Evolutionary conservation across 30 jellyfish, hydroid and myxozoan genomes (phyloP), one percentile per base, ranked within the genome.

Genomic region (Nemopilema nomurai): DNA sequence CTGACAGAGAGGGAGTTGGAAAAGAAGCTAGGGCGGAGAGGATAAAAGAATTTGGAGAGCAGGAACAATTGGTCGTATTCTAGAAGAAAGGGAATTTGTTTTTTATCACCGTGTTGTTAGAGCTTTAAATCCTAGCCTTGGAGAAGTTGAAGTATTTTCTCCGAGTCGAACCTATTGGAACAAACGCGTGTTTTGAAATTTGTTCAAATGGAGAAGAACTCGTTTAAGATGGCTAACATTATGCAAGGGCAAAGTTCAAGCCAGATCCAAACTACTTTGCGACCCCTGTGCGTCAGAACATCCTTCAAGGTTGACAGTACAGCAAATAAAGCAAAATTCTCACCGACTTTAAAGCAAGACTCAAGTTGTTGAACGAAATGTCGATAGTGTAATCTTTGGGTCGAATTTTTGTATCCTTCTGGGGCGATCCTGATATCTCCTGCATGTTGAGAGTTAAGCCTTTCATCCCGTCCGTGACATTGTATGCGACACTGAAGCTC

Each of bases 321-420:
- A 41, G 13, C 57, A 41, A 41, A 41, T 13, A 6, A 41, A 41
- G 13, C 6, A 41, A 41, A 41, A 63, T 63, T 28, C 19, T 66
- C 51, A 86, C 95, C 50, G 95, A 75, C 49, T 86, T 86, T 71
- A 86, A 53, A 3, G 86, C 67, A 51, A 86, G 79, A 53, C 89
- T 51, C 33, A 86, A 78, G 26, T 79, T 68, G 22, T 67, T 62
- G 69, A 86, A 86, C 17, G 85, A 32, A 28, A 86, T 73, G 62
- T 86, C 95, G 41, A 86, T 76, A 27, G 90, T 69, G 32, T 20
- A 86, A 18, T 67, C 76, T 49, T 86, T 86, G 17, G 95, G 89
- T 32, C 26, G 26, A 0, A 86, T 86, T 32, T 67, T 79, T 4
- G 81, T 67, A 31, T 81, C 83, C 13, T 52, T 18, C 16, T 25